phyloP scores from a whole-genome alignment of 2,113 vertebrate genomes.

The Amphilophus citrinellus region DNA sequence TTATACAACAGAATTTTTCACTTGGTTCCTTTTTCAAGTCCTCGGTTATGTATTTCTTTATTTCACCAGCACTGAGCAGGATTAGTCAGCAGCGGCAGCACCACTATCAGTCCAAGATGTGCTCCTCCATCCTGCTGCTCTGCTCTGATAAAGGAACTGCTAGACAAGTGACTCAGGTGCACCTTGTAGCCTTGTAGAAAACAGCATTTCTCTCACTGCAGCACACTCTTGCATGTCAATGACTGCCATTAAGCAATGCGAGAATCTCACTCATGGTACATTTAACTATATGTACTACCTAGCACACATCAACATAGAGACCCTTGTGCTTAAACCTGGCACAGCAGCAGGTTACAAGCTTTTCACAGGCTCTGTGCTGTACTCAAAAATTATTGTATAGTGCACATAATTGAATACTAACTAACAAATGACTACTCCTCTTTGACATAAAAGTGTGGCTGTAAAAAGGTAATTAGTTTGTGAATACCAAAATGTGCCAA shows the following conservation, averaged over 20 bases:
- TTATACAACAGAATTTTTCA: conserved; percentile 65
- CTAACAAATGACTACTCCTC: not conserved
- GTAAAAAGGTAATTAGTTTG: not conserved
- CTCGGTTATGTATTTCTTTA: conserved; percentile 73
- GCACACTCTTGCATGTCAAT: conserved; percentile 70
- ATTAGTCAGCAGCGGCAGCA: conserved; percentile 70
- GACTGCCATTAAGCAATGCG: conserved; percentile 54
- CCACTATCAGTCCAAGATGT: conserved; percentile 76
- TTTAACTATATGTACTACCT: conserved; percentile 17
- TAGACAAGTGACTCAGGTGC: conserved; percentile 73
- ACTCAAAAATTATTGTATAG: too few relatives aligned
- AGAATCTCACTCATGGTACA: conserved; percentile 31
- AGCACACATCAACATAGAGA: not conserved
- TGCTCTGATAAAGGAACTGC: conserved; percentile 78
- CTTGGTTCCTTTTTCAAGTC: conserved; percentile 55
- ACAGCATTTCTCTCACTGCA: conserved; percentile 73
- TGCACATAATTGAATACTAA: not conserved
- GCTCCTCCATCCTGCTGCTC: conserved; percentile 80
- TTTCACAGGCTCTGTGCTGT: not conserved
- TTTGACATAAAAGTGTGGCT: not conserved
- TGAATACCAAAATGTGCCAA: not conserved
- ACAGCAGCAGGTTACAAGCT: not conserved
- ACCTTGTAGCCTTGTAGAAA: conserved; percentile 66
- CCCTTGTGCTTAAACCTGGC: conserved; percentile 5
- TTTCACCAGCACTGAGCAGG: conserved; percentile 70